phyloP scores from a whole-genome alignment of 2,113 vertebrate genomes.

The Anguilla rostrata region DNA sequence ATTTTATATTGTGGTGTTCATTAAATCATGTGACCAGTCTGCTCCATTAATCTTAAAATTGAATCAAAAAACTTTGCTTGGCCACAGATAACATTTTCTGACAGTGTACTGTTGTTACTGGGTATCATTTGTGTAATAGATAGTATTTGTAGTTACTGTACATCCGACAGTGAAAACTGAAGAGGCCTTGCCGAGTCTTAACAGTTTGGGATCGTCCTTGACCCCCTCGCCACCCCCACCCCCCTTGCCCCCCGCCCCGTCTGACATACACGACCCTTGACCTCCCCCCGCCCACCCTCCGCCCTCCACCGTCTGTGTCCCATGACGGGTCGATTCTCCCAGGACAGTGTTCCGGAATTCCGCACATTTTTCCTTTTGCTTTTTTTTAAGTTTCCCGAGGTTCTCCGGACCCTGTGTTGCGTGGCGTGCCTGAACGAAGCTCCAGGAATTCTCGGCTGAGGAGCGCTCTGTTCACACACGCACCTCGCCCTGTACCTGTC shows the following conservation, averaged over 20 bases:
- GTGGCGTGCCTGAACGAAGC: slow-evolving; percentile 43
- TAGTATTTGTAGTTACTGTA: no score
- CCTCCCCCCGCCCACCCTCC: not conserved
- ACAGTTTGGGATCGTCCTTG: no score
- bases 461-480: slow-evolving; percentile 19
- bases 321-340: not conserved
- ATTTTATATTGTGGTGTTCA: no score
- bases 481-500: slow-evolving; percentile 3
- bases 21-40: no score
- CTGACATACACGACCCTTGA: not conserved
- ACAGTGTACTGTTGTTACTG: not conserved
- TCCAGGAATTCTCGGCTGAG: slow-evolving; percentile 45
- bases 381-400: slow-evolving; percentile 13
- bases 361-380: slow-evolving; percentile 42
- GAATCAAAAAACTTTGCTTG: not conserved
- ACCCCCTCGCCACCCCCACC: no score
- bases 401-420: slow-evolving; percentile 30
- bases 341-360: slow-evolving; percentile 37
- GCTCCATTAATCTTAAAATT: not conserved
- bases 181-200: not conserved
- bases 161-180: not conserved
- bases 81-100: not conserved
- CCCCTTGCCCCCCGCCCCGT: not conserved
- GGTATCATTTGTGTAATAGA: not conserved
- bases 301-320: not conserved